Evolutionary conservation across 1,140 invertebrate genomes (phyloP).

Genomic region (Bilobella aurantiaca): DNA sequence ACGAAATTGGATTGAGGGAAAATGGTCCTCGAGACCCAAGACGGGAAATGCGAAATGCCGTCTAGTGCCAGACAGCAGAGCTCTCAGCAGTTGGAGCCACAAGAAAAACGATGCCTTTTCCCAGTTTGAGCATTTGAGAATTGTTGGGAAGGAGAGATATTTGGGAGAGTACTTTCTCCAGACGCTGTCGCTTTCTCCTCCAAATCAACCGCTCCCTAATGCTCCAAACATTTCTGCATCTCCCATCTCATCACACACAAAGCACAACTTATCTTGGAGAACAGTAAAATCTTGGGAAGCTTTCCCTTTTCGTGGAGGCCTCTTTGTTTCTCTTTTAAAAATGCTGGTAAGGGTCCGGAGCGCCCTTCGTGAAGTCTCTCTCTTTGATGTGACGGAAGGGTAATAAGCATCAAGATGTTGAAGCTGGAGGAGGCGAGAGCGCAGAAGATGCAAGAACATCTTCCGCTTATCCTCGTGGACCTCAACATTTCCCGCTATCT

Average conservation of each 20-base stretch:
- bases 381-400: background rate
- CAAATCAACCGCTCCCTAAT: no score
- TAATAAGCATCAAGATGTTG: background rate
- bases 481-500: background rate
- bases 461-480: background rate
- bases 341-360: no score
- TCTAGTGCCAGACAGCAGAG: background rate
- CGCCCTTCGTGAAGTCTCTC: background rate
- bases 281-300: background rate
- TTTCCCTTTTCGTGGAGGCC: background rate
- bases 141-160: no score
- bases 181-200: background rate
- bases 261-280: background rate
- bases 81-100: background rate
- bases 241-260: background rate
- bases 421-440: background rate
- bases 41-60: background rate
- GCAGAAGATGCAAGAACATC: background rate
- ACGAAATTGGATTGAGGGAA: conserved; percentile 4
- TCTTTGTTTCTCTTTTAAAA: conserved; percentile 4
- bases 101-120: background rate
- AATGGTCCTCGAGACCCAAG: background rate
- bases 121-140: no score
- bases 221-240: background rate
- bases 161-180: background rate